Conservation (phyloP, 1,140 invertebrate genomes). For the Bradysia coprophila region DNA sequence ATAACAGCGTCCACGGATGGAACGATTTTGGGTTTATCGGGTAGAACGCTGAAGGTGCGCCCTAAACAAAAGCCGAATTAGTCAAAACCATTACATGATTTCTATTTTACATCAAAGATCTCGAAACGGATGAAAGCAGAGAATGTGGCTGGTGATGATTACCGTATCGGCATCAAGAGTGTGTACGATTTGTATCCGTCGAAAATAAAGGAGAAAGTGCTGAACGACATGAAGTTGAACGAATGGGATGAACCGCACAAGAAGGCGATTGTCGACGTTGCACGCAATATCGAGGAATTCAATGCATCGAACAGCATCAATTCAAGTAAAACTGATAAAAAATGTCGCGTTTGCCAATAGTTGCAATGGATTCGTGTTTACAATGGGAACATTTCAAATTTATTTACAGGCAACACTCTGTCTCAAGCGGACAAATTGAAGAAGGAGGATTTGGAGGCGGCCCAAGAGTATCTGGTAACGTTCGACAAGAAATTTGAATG, state of each 20-base stretch:
- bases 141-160: constrained; percentile 35
- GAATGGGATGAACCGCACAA: constrained; percentile 75
- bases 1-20: constrained; percentile 53
- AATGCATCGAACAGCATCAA: constrained; percentile 31
- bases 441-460: constrained; percentile 79
- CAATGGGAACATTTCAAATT: background rate
- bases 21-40: constrained; percentile 66
- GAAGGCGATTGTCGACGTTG: constrained; percentile 52
- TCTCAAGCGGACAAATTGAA: constrained; percentile 57
- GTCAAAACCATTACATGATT: background rate
- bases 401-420: constrained; percentile 24
- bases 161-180: constrained; percentile 71
- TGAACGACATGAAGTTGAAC: constrained; percentile 64
- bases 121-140: constrained; percentile 10
- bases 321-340: constrained; percentile 14
- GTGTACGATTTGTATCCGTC: constrained; percentile 75
- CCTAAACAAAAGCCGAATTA: too few relatives aligned
- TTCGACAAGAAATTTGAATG: constrained; percentile 82
- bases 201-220: constrained; percentile 64
- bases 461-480: constrained; percentile 62
- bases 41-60: constrained; percentile 67
- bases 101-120: constrained; percentile 5
- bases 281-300: constrained; percentile 50
- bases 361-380: background rate
- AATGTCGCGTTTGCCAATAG: too few relatives aligned